Base-by-base conservation (phyloP, 1,140 invertebrate species). In the Trachelipus rathkii region DNA sequence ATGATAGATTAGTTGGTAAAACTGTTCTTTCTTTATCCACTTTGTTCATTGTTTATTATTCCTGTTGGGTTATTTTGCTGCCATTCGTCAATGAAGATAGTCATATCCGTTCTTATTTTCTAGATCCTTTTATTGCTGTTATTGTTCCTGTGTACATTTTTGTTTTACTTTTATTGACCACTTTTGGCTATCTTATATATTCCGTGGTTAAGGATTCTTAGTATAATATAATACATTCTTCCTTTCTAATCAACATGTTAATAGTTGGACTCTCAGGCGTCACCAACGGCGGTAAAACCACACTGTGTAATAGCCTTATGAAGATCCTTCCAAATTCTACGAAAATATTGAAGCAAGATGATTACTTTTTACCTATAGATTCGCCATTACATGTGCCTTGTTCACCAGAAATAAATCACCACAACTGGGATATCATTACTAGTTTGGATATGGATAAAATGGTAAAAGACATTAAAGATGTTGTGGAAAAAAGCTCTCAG, bases 241-340 rank as follows among this genome's bases (percentile, higher is more conserved):
- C 33, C 6, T 33, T 3, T 33, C 33, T 33, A 33, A 60, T 60
- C 11, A 60, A 8, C 19, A 19, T 60, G 11, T 60, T 60, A 13
- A 60, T 60, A 15, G 50, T 60, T 3, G 50, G 50, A 15, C 19
- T 94, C 78, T 89, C 90, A 11, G 92, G 93, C 0, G 89, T 90
- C 5, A 93, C 92, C 0, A 92, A 91, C 80, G 90, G 91, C 70
- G 93, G 93, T 50, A 95, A 95, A 86, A 92, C 92, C 0, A 91
- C 91, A 0, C 80, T 93, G 19, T 87, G 91, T 0, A 79, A 77
- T 24, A 83, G 89, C 45, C 72, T 84, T 9, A 53, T 70, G 3
- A 68, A 78, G 21, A 83, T 85, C 70, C 83, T 90, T 9, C 85
- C 87, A 4, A 86, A 89, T 45, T 87, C 88, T 0, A 75, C 75